Evolutionary conservation across 2,113 vertebrate species (phyloP), one percentile per base, ranked within the genome.

Genomic region (Hippocampus barbouri): DNA sequence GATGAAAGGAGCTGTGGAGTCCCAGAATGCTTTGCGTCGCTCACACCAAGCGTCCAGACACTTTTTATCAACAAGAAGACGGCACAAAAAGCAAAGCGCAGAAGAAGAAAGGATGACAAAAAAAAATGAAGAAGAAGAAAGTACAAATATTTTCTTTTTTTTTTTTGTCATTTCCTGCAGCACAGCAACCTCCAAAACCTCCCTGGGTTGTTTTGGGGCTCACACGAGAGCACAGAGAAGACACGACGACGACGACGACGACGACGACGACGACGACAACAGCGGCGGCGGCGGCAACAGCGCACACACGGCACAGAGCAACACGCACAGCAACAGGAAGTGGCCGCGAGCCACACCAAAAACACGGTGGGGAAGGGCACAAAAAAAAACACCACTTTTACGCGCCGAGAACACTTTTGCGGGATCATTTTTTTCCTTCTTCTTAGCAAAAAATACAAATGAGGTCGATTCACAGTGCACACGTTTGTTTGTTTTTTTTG

Each of bases 291-390:
- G 98, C 97, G 90, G 96, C 94, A 96, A 60, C 94, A 94, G 95
- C 95, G 94, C 95, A 98, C 97, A 98, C 96, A 98, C 97, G 95
- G 96, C 97, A 97, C 97, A 99, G 98, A 97, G 94, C 80, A 98
- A 98, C 95, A 98, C 95, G 97, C 96, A 97, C 93, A 94, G 95
- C 94, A 96, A 95, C 93, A 94, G 95, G 95, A 96, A 95, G 96
- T 95, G 92, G 95, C 95, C 94, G 94, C 96, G 96, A 94, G 95
- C 93, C 95, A 98, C 97, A 98, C 94, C 90, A 87, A 94, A 98
- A 95, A 98, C 96, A 94, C 93, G 88, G 95, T 9, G 12, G n/a
- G 53, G 20, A 9, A 4, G 7, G 65, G 25, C 72, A 75, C 41
- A 66, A 71, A 75, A 49, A 49, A 57, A 21, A 72, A 75, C 15